phyloP scores from a whole-genome alignment of 2,888 invertebrate genomes.

The Myopa tessellatipennis region DNA sequence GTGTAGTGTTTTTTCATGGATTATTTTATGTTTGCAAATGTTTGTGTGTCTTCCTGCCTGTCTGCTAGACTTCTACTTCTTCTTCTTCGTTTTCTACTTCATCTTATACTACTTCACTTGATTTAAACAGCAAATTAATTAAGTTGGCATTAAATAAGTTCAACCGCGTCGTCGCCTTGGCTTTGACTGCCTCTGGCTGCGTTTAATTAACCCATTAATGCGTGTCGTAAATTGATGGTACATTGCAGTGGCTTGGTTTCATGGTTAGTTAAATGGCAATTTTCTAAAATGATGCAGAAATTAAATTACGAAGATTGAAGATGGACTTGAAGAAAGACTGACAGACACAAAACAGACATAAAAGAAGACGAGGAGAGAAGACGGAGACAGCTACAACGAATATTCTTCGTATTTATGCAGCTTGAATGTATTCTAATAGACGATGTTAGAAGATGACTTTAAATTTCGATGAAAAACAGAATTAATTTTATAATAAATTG shows the following conservation, averaged over 20 bases:
- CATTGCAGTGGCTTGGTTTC: not conserved
- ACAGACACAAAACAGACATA: no score
- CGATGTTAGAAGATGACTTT: no score
- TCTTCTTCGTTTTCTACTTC: not conserved
- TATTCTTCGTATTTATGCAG: not conserved
- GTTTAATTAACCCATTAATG: slow-evolving; percentile 27
- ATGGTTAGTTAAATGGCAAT: not conserved
- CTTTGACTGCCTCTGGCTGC: slow-evolving; percentile 24
- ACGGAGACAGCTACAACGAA: no score
- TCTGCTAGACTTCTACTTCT: not conserved
- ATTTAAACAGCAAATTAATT: slow-evolving; percentile 22
- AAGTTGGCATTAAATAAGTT: slow-evolving; percentile 20
- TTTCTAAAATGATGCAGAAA: not conserved
- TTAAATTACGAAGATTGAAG: not conserved
- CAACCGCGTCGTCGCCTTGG: slow-evolving; percentile 27
- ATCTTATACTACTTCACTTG: not conserved
- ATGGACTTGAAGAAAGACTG: no score
- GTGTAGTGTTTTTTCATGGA: not conserved
- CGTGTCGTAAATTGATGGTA: not conserved
- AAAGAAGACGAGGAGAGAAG: no score
- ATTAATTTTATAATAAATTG: no score
- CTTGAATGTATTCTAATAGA: not conserved
- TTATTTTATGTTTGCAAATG: not conserved
- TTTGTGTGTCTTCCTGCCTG: slow-evolving; percentile 1
- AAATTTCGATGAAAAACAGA: no score